A percentile compares a stretch with the other conserved stretches of the same genome.
Conservation (phyloP, 2,888 invertebrate genomes). For the Apamea crenata region DNA sequence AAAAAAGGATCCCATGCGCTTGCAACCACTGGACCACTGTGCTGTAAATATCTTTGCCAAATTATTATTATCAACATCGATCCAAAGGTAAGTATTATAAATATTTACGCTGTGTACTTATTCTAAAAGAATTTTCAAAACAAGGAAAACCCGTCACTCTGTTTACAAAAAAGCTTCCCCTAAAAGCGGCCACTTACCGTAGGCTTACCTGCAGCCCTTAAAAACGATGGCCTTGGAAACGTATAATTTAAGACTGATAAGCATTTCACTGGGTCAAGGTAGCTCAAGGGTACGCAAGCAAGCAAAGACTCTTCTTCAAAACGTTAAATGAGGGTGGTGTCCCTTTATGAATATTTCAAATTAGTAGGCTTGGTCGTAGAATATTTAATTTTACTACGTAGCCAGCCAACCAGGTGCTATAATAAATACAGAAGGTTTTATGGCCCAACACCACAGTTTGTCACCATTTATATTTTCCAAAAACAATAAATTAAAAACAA, state of each 20-base stretch:
- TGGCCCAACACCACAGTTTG: background rate
- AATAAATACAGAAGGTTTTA: constrained; percentile 8
- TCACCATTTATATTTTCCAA: background rate
- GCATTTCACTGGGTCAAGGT: constrained; percentile 51
- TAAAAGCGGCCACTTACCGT: background rate
- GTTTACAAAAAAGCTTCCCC: background rate
- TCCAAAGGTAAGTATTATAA: background rate
- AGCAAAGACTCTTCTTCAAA: constrained; percentile 2
- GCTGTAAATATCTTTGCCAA: background rate
- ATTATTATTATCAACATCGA: background rate
- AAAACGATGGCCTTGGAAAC: constrained; percentile 29
- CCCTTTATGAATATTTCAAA: constrained; percentile 42
- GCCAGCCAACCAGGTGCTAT: constrained; percentile 45
- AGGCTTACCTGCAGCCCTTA: background rate
- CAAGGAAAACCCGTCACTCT: background rate
- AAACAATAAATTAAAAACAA: background rate
- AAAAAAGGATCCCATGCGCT: too few relatives aligned
- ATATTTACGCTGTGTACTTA: background rate
- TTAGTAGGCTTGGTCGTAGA: constrained; percentile 33
- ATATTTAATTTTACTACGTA: constrained; percentile 63
- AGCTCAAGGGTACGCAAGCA: constrained; percentile 24
- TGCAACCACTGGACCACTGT: too few relatives aligned
- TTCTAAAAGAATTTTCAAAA: background rate
- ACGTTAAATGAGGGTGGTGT: constrained; percentile 9
- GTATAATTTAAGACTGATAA: constrained; percentile 19